phyloP scores from a whole-genome alignment of 2,797 vertebrate species.

The Myoxocephalus aenaeus region DNA sequence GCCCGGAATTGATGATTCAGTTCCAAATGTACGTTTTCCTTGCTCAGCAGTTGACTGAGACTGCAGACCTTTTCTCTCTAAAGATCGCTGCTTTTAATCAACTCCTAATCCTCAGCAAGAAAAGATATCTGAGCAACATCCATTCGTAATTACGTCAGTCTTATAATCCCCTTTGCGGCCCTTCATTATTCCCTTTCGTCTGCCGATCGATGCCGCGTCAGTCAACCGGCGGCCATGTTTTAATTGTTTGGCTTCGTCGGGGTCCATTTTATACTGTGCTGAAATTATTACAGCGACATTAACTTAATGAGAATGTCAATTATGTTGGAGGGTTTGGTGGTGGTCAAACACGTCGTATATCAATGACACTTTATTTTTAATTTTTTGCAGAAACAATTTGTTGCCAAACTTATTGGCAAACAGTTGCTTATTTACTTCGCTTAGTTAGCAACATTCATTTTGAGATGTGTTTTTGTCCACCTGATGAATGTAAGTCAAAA shows the following conservation, averaged over 20 bases:
- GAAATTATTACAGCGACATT: background rate
- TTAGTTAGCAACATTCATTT: background rate
- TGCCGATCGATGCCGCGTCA: background rate
- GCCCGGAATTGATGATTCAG: conserved; percentile 15
- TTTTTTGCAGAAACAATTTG: too few species aligned
- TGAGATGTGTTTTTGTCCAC: background rate
- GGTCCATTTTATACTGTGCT: background rate
- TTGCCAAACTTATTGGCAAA: too few species aligned
- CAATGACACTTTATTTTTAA: too few species aligned
- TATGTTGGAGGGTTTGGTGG: background rate
- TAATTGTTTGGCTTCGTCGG: background rate
- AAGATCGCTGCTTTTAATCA: conserved; percentile 40
- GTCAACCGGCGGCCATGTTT: background rate
- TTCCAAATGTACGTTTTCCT: conserved; percentile 51
- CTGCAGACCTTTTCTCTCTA: conserved; percentile 37
- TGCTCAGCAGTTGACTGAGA: conserved; percentile 61
- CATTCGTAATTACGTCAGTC: conserved; percentile 1
- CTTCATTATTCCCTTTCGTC: background rate
- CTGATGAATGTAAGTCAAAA: background rate
- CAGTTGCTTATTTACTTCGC: too few species aligned
- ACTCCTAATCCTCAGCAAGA: conserved; percentile 14
- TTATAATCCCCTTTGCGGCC: background rate
- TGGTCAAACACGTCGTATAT: background rate
- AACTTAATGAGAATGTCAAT: background rate
- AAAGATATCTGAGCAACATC: background rate